Base-by-base conservation (phyloP, 2,888 invertebrate genomes). In the Apodemia zela region DNA sequence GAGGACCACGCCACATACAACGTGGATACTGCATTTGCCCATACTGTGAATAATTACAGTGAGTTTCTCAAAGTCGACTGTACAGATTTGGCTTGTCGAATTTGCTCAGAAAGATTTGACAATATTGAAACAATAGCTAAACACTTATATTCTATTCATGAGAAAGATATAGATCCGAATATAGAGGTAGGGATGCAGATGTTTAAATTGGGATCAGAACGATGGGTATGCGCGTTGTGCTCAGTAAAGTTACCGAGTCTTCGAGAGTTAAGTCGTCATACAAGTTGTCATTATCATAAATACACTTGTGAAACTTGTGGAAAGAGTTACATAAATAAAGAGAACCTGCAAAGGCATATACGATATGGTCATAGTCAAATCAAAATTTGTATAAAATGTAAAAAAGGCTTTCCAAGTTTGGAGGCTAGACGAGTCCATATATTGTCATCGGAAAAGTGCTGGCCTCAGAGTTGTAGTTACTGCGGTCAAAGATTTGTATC, bases 261-360 rank as follows among this genome's bases (percentile, higher is more conserved):
- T 2, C 70, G 82, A 0, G 71, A 76, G 35, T 72, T 88, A 15
- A 84, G 83, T 61, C 73, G 81, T 21, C 87, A 87, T 66, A 79
- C 82, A 0, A 78, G 78, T 15, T 74, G 75, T 29, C 87, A 87
- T 66, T 87, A 77, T 63, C 74, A 75, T 8, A 80, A 81, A 47
- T 82, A 75, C 63, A 82, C 81, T 0, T 87, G 87, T 60, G 83
- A 85, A 59, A 75, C 77, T 3, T 87, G 87, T 54, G 86, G 85
- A 0, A 85, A 82, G 61, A 79, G 82, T 1, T 87, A 82, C 29
- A 73, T 81, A 0, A 78, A 79, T 2, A 70, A 72, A 2, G 71
- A 76, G 0, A 78, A 80, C 10, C 63, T 87, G 8, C 73, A 75
- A n/a, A 73, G 76, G 5, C 78, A 78, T 51, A 65, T 72, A 21